Conservation (phyloP, 2,888 invertebrate species). For the Abscondita cerata region DNA sequence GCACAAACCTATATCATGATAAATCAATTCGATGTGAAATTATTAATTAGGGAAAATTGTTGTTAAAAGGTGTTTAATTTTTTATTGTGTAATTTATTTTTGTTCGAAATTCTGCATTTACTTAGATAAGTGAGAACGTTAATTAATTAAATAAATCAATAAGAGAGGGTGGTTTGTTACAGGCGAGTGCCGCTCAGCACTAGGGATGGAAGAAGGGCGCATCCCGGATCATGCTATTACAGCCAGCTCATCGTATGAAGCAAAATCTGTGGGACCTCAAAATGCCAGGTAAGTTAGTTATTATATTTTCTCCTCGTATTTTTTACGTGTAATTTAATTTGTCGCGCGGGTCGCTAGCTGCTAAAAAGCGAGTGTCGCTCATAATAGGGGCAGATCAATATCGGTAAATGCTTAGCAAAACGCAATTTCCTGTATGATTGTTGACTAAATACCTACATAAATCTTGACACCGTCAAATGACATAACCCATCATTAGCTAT, state of each 20-base stretch:
- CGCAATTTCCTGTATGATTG: not conserved
- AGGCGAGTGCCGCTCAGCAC: conserved; percentile 74
- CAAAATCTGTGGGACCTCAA: conserved; percentile 85
- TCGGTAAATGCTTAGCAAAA: not conserved
- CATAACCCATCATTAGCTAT: conserved; percentile 21
- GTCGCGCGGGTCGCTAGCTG: not conserved
- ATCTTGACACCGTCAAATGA: conserved; percentile 11
- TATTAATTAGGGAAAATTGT: too few relatives aligned
- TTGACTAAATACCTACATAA: not conserved
- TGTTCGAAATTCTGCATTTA: too few relatives aligned
- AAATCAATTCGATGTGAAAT: too few relatives aligned
- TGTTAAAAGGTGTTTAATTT: not conserved
- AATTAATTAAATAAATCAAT: conserved; percentile 34
- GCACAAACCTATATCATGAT: too few relatives aligned
- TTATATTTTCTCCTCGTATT: not conserved
- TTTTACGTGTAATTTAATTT: conserved; percentile 5
- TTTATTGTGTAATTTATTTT: conserved; percentile 5
- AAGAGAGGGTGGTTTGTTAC: conserved; percentile 47
- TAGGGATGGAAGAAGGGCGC: conserved; percentile 88
- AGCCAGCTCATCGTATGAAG: conserved; percentile 86
- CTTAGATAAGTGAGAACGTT: conserved; percentile 8
- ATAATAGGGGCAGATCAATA: not conserved
- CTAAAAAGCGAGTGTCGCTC: not conserved
- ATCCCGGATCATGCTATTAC: conserved; percentile 86
- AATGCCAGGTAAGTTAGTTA: conserved; percentile 76